Percentiles rank a stretch among this genome's conserved stretches.
Evolutionary conservation across 2,888 invertebrate species (phyloP).

Genomic region (Monoplex corrugatus): DNA sequence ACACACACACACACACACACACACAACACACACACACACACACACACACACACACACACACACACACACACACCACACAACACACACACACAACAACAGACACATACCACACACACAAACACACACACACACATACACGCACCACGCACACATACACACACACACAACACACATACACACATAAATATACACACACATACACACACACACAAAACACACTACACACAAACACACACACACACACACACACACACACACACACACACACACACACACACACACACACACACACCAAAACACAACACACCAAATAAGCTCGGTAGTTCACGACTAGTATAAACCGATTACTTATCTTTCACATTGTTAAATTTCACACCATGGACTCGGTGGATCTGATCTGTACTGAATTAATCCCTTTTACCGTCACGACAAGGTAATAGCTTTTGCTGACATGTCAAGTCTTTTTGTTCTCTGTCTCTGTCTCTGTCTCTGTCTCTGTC

Average conservation of each 20-base stretch:
- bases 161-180: slow-evolving; percentile 17
- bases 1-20: slow-evolving; percentile 10
- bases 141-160: not conserved
- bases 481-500: not conserved
- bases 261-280: not conserved
- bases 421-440: too few relatives aligned
- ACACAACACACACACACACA: too few relatives aligned
- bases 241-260: too few relatives aligned
- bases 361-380: too few relatives aligned
- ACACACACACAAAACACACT: too few relatives aligned
- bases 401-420: too few relatives aligned
- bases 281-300: slow-evolving; percentile 14
- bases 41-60: slow-evolving; percentile 17
- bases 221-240: not conserved
- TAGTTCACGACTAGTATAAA: too few relatives aligned
- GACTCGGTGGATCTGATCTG: too few relatives aligned
- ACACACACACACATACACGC: not conserved
- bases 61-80: slow-evolving; percentile 21
- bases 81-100: not conserved
- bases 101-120: too few relatives aligned
- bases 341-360: too few relatives aligned
- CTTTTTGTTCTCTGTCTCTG: not conserved
- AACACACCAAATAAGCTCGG: too few relatives aligned
- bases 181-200: not conserved
- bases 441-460: too few relatives aligned